Evolutionary conservation across 2,113 vertebrate species (phyloP), one percentile per base, ranked within the genome.

Genomic region (Bujurquina vittata): DNA sequence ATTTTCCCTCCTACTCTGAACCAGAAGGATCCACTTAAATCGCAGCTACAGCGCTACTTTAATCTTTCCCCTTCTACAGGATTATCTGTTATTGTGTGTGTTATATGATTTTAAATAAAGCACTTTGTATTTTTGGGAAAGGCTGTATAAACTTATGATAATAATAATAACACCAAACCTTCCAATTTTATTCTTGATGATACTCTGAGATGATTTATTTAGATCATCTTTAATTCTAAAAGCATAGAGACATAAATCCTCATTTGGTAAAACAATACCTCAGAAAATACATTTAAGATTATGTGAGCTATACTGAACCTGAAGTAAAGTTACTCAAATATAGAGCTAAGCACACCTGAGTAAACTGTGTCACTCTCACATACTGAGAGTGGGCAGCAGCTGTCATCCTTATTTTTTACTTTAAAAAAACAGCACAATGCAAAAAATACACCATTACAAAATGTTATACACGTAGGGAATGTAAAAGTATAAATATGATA

Each of bases 281-380:
- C 23, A 69, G 0, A 69, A 29, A 9, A 69, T 69, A 10, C 15
- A 69, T 1, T 46, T 46, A 10, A 11, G 37, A 10, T 5, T 7
- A 49, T 7, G 4, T 52, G 46, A 18, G 15, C 5, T 52, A n/a
- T n/a, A 5, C 18, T 15, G 4, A 6, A 17, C 17, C 15, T 52
- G 46, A 52, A 52, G 17, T 52, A 52, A 52, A 52, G 17, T 52
- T 18, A 17, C 5, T 18, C 15, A 52, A 6, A 52, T 6, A 7
- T 18, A 52, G 17, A 52, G 5, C 6, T 52, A 18, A 52, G 46
- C 14, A 15, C 46, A 49, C 46, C 15, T 52, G 15, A 69, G 15
- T 4, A 52, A 52, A 52, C 12, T 29, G 23, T 29, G 17, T 52
- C 63, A 46, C 40, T 67, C 18, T 67, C 37, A 69, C 40, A 69